Evolutionary conservation across 1,140 invertebrate species (phyloP).

Genomic region (Carposina sasakii): DNA sequence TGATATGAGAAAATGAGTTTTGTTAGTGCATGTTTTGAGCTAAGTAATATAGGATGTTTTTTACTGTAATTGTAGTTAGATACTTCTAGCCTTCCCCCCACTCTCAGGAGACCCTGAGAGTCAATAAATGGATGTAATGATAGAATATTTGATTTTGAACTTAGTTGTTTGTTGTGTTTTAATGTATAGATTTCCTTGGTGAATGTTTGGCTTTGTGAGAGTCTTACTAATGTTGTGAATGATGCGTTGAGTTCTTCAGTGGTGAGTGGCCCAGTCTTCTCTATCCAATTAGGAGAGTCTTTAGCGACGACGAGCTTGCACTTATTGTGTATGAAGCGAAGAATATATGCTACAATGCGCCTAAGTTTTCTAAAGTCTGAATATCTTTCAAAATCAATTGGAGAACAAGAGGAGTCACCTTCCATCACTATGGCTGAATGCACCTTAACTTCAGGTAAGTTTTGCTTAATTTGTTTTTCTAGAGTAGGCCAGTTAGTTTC

Average conservation of each 20-base stretch:
- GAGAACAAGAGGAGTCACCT: neutral
- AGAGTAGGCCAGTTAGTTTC: neutral
- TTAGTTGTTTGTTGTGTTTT: neutral
- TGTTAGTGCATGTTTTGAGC: slow-evolving; percentile 21
- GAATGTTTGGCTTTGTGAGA: neutral
- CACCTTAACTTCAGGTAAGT: neutral
- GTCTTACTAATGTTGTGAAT: neutral
- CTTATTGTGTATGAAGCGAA: slow-evolving; percentile 14
- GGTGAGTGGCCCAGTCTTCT: slow-evolving; percentile 5
- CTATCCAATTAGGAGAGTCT: slow-evolving; percentile 4
- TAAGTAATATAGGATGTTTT: slow-evolving; percentile 16
- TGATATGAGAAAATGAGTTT: slow-evolving; percentile 19
- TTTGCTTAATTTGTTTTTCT: neutral
- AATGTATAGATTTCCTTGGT: neutral
- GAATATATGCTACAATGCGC: neutral
- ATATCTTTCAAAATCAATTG: slow-evolving; percentile 18
- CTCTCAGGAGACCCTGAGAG: slow-evolving; percentile 9
- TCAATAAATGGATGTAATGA: neutral
- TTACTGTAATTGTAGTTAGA: neutral
- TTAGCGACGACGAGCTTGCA: too few species aligned
- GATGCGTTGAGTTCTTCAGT: neutral
- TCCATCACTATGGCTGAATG: neutral
- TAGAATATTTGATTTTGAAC: neutral
- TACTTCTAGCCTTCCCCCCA: slow-evolving; percentile 7
- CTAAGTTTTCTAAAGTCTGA: neutral